Percentiles rank a stretch among this genome's conserved stretches.
phyloP scores from a whole-genome alignment of 2,888 invertebrate genomes.

The Archips crataeganus region DNA sequence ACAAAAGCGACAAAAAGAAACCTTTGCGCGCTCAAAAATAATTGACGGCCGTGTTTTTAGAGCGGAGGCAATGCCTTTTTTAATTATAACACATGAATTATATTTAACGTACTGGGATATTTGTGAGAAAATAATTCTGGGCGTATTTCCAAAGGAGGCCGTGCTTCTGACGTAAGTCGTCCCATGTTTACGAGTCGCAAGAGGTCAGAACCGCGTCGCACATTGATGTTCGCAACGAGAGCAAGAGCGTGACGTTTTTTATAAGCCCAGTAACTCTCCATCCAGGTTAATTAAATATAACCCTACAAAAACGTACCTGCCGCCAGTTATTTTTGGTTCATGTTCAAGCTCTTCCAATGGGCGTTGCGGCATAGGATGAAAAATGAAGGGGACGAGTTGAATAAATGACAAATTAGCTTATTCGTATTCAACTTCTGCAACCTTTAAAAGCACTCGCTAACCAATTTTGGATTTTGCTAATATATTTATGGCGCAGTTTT shows the following conservation, averaged over 20 bases:
- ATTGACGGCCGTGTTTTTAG: slow-evolving; percentile 5
- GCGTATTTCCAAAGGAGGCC: slow-evolving; percentile 66
- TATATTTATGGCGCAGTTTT: not conserved
- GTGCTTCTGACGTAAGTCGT: slow-evolving; percentile 56
- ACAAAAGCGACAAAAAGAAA: slow-evolving; percentile 3
- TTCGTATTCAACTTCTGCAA: not conserved
- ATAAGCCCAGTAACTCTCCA: slow-evolving; percentile 1
- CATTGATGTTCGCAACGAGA: slow-evolving; percentile 12
- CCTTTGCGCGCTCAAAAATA: slow-evolving; percentile 5
- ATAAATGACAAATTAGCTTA: slow-evolving; percentile 1
- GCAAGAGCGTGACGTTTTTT: slow-evolving; percentile 13
- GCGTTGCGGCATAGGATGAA: not conserved
- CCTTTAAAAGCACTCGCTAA: not conserved
- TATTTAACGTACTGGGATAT: slow-evolving; percentile 54
- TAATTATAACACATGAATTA: slow-evolving; percentile 51
- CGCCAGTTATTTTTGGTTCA: slow-evolving; percentile 14
- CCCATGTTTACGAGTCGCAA: slow-evolving; percentile 50
- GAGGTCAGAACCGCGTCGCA: slow-evolving; percentile 45
- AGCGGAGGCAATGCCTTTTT: slow-evolving; percentile 42
- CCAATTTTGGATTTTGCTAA: not conserved
- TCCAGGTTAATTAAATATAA: slow-evolving; percentile 9
- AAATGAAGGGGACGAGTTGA: slow-evolving; percentile 7
- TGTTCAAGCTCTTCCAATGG: not conserved
- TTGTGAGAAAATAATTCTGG: slow-evolving; percentile 60
- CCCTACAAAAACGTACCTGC: slow-evolving; percentile 10